phyloP scores from a whole-genome alignment of 1,140 invertebrate genomes.

The Campoletis sonorensis region DNA sequence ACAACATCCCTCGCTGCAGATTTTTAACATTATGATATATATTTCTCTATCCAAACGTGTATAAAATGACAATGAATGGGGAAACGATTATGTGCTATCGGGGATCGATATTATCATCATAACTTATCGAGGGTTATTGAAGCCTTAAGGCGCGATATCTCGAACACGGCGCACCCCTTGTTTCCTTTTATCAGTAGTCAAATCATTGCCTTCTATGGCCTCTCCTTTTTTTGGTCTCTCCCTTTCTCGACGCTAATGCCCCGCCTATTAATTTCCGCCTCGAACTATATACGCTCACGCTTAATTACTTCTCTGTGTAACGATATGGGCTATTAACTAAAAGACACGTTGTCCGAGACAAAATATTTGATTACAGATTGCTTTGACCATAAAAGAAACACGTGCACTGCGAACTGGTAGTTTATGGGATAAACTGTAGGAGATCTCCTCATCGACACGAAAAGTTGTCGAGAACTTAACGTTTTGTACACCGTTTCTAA shows the following conservation, averaged over 20 bases:
- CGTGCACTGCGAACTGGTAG: too few relatives aligned
- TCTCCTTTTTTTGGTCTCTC: background rate
- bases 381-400: background rate
- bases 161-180: slow-evolving; percentile 24
- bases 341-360: background rate
- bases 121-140: too few relatives aligned
- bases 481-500: too few relatives aligned
- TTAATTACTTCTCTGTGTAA: slow-evolving; percentile 28
- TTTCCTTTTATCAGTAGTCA: background rate
- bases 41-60: too few relatives aligned
- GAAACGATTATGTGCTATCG: background rate
- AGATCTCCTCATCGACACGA: too few relatives aligned
- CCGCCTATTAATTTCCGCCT: slow-evolving; percentile 42
- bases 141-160: slow-evolving; percentile 3
- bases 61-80: background rate
- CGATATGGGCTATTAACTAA: slow-evolving; percentile 21
- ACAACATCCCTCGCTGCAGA: background rate
- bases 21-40: background rate
- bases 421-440: too few relatives aligned
- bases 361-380: background rate
- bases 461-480: too few relatives aligned
- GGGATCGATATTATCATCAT: background rate
- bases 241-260: background rate
- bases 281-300: slow-evolving; percentile 14
- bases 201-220: background rate